Conservation (phyloP, 2,113 vertebrate genomes). For the Donacobius atricapilla region DNA sequence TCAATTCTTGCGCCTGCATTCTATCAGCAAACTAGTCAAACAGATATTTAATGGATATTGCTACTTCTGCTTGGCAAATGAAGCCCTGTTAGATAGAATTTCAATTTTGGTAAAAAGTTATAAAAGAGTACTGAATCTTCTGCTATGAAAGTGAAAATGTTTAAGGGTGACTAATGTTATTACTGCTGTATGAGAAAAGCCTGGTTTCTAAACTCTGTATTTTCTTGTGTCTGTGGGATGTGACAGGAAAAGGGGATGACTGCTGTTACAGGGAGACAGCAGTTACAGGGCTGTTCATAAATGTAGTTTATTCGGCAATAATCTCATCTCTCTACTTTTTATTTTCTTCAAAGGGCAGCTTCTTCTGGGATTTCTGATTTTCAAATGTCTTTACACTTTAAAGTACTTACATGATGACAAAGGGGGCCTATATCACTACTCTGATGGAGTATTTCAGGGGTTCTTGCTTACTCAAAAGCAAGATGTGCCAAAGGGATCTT, state of each 20-base stretch:
- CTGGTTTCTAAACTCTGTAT: conserved; percentile 13
- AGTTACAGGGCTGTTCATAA: conserved; percentile 40
- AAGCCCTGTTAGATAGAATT: neutral
- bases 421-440: neutral
- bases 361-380: neutral
- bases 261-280: conserved; percentile 26
- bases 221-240: conserved; percentile 10
- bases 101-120: neutral
- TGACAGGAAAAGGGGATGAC: conserved; percentile 34
- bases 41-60: neutral
- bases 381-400: neutral
- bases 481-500: neutral
- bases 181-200: neutral
- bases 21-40: neutral
- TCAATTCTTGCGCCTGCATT: neutral
- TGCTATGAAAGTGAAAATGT: neutral
- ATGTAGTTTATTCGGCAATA: neutral
- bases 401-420: neutral
- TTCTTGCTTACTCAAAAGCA: neutral
- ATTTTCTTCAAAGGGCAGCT: neutral
- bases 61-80: neutral
- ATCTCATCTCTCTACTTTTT: neutral
- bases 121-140: neutral
- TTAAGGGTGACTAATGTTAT: neutral
- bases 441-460: neutral